Evolutionary conservation across 92 coral and sea anemone species (phyloP).

Genomic region (Porites cylindrica): DNA sequence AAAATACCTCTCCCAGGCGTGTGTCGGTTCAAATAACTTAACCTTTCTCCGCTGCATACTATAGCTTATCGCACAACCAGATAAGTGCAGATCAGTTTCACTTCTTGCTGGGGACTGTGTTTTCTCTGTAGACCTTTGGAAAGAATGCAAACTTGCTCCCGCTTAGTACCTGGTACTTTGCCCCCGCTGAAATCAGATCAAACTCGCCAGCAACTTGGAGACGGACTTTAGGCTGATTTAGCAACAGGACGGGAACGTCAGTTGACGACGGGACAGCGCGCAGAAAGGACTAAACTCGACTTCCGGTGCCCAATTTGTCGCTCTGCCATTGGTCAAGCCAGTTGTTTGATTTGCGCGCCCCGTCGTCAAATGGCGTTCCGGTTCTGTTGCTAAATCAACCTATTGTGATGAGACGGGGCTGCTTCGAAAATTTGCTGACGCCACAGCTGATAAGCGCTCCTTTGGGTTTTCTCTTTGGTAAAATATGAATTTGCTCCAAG

Average conservation of each 20-base stretch:
- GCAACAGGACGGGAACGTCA: too few species aligned
- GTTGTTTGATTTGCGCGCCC: too few species aligned
- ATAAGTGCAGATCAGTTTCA: slow-evolving; percentile 65
- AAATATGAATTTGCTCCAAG: slow-evolving; percentile 40
- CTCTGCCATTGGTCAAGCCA: too few species aligned
- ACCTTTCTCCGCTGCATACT: slow-evolving; percentile 68
- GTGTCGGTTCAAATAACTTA: slow-evolving; percentile 22
- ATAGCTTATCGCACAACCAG: slow-evolving; percentile 66
- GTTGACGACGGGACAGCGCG: too few species aligned
- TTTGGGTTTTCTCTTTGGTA: slow-evolving; percentile 46
- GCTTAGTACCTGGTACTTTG: slow-evolving; percentile 65
- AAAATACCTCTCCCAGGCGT: too few species aligned
- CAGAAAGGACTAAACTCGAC: too few species aligned
- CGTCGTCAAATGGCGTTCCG: too few species aligned
- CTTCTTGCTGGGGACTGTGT: slow-evolving; percentile 9
- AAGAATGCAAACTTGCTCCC: slow-evolving; percentile 52
- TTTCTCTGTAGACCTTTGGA: slow-evolving; percentile 38
- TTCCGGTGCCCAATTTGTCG: too few species aligned
- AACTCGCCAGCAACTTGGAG: slow-evolving; percentile 62
- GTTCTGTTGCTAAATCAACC: too few species aligned
- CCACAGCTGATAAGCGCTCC: slow-evolving; percentile 58
- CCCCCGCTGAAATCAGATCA: slow-evolving; percentile 62
- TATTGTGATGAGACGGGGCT: slow-evolving; percentile 43
- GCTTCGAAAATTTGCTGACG: slow-evolving; percentile 64
- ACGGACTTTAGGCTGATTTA: slow-evolving; percentile 1